Conservation (phyloP, 2,113 vertebrate genomes). For the Pipra filicauda region DNA sequence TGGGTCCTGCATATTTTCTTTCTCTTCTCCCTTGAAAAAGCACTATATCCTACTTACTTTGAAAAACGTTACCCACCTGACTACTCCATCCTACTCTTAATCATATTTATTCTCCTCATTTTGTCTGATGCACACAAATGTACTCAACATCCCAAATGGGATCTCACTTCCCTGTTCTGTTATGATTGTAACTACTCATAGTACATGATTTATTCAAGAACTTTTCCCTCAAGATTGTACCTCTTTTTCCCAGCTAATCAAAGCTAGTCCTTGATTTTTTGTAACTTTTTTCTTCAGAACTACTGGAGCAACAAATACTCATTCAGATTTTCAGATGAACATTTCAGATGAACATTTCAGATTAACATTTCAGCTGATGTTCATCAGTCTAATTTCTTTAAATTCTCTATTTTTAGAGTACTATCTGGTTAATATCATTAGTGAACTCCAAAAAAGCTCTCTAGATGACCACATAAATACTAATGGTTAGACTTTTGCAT, state of each 20-base stretch:
- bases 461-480: background rate
- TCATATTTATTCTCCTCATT: background rate
- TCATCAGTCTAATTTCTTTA: background rate
- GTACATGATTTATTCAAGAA: background rate
- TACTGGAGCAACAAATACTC: background rate
- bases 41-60: background rate
- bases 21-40: background rate
- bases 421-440: background rate
- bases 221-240: background rate
- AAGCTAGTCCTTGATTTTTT: background rate
- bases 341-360: too few relatives aligned
- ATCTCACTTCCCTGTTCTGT: background rate
- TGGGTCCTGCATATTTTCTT: background rate
- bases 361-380: background rate
- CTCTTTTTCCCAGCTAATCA: background rate
- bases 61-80: background rate
- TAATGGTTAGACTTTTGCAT: background rate
- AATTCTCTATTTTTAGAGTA: background rate
- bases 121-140: background rate
- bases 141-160: background rate
- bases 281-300: background rate
- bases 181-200: background rate
- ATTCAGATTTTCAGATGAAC: background rate
- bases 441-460: background rate
- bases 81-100: background rate